A percentile compares a stretch with the other conserved stretches of the same genome.
Conservation (phyloP, 2,888 invertebrate species). For the Unio pictorum region DNA sequence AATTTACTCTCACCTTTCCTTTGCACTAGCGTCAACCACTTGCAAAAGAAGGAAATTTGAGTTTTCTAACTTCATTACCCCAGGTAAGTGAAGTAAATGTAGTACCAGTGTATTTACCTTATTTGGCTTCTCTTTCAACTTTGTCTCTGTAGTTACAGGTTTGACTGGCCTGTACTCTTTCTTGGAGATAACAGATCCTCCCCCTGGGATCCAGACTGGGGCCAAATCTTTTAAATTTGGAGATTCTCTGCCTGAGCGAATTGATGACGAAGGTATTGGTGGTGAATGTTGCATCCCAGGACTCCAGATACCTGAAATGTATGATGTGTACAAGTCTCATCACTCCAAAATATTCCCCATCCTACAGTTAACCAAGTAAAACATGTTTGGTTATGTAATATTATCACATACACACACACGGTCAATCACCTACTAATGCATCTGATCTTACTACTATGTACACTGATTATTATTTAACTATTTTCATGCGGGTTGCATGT, state of each 20-base stretch:
- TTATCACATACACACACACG: too few relatives aligned
- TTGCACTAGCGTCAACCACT: too few relatives aligned
- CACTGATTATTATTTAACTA: too few relatives aligned
- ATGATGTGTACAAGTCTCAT: not conserved
- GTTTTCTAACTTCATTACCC: slow-evolving; percentile 6
- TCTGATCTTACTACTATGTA: too few relatives aligned
- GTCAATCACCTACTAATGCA: too few relatives aligned
- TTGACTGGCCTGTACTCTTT: slow-evolving; percentile 60
- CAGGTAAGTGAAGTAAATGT: too few relatives aligned
- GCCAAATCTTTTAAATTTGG: slow-evolving; percentile 45
- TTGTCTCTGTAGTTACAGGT: slow-evolving; percentile 30
- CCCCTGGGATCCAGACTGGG: slow-evolving; percentile 56
- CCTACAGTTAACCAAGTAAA: too few relatives aligned
- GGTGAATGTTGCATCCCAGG: slow-evolving; percentile 35
- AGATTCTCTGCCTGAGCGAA: slow-evolving; percentile 7
- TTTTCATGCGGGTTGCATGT: too few relatives aligned
- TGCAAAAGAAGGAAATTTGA: not conserved
- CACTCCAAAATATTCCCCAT: too few relatives aligned
- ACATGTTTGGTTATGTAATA: too few relatives aligned
- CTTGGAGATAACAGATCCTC: slow-evolving; percentile 29
- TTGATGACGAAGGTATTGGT: slow-evolving; percentile 3
- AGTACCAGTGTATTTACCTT: not conserved
- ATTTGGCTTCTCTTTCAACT: slow-evolving; percentile 11
- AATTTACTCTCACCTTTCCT: too few relatives aligned
- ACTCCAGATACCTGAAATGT: slow-evolving; percentile 24